phyloP scores from a whole-genome alignment of 2,797 vertebrate genomes.

The Protosalanx chinensis region DNA sequence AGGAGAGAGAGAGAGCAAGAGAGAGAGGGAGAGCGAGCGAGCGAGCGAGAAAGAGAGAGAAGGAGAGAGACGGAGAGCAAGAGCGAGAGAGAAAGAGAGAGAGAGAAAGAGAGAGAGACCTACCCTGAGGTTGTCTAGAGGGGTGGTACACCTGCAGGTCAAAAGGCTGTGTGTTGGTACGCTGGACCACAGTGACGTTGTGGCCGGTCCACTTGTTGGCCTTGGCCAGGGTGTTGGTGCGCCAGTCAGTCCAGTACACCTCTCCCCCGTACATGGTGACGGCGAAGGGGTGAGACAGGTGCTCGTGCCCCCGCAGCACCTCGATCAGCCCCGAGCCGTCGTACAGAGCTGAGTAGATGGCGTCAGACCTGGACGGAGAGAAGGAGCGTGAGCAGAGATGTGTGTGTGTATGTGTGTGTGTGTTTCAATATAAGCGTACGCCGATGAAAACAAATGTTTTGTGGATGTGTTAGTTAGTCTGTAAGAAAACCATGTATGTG shows the following conservation, averaged over 20 bases:
- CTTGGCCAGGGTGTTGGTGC: slow-evolving; percentile 95
- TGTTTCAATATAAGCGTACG: slow-evolving; percentile 4
- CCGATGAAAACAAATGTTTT: not conserved
- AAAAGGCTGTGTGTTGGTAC: slow-evolving; percentile 97
- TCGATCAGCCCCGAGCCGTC: slow-evolving; percentile 94
- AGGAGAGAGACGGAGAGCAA: too few species aligned
- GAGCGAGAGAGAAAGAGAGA: too few species aligned
- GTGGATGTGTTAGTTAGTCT: not conserved
- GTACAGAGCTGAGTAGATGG: slow-evolving; percentile 94
- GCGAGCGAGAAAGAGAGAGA: too few species aligned
- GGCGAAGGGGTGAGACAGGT: slow-evolving; percentile 94
- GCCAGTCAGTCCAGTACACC: slow-evolving; percentile 98
- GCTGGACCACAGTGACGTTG: slow-evolving; percentile 94
- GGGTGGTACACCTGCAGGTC: slow-evolving; percentile 98
- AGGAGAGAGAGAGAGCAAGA: too few species aligned
- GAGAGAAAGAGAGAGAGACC: slow-evolving; percentile 32
- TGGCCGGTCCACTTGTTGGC: slow-evolving; percentile 98
- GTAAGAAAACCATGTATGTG: not conserved
- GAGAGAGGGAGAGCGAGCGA: too few species aligned
- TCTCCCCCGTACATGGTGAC: slow-evolving; percentile 96
- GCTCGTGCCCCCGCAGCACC: slow-evolving; percentile 94
- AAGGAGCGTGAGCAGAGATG: slow-evolving; percentile 14
- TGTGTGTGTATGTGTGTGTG: slow-evolving; percentile 1
- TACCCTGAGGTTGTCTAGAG: slow-evolving; percentile 93
- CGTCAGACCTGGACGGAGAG: slow-evolving; percentile 82